These are phyloP conservation scores for Siniperca scherzeri DNA, from an alignment of 2,797 vertebrate species.

Conservation along the genomic window DNA sequence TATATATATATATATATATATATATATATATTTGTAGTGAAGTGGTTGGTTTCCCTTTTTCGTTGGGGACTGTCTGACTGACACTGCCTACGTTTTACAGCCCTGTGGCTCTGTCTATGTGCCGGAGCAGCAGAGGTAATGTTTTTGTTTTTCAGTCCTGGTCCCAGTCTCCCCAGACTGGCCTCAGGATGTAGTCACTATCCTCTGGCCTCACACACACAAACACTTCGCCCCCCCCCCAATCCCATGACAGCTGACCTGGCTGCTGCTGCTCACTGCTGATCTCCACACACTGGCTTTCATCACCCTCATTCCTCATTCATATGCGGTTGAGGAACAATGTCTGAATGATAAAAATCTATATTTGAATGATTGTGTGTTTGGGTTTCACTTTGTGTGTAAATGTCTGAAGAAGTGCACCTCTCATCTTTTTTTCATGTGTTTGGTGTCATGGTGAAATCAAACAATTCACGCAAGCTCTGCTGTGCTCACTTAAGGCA, in stretches of 20 bases:
- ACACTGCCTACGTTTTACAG: conserved; percentile 82
- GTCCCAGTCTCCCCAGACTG: conserved; percentile 68
- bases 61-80: conserved; percentile 73
- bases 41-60: conserved; percentile 58
- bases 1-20: conserved; percentile 19
- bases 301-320: conserved; percentile 45
- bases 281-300: conserved; percentile 51
- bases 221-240: conserved; percentile 29
- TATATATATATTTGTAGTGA: conserved; percentile 34
- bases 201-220: conserved; percentile 58
- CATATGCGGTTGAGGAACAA: conserved; percentile 28
- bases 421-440: conserved; percentile 37
- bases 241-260: conserved; percentile 75
- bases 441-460: conserved; percentile 40
- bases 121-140: conserved; percentile 86
- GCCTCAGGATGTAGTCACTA: conserved; percentile 77
- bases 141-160: conserved; percentile 72
- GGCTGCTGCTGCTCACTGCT: conserved; percentile 83
- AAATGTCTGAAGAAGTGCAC: conserved; percentile 40
- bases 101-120: conserved; percentile 84
- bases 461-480: conserved; percentile 35
- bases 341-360: conserved; percentile 16
- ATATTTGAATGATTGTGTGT: conserved; percentile 25
- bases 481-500: conserved; percentile 56
- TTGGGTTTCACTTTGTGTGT: conserved; percentile 30